These are phyloP conservation scores for Ondatra zibethicus DNA, from an alignment of 2,113 vertebrate genomes.

Conservation along the genomic window DNA sequence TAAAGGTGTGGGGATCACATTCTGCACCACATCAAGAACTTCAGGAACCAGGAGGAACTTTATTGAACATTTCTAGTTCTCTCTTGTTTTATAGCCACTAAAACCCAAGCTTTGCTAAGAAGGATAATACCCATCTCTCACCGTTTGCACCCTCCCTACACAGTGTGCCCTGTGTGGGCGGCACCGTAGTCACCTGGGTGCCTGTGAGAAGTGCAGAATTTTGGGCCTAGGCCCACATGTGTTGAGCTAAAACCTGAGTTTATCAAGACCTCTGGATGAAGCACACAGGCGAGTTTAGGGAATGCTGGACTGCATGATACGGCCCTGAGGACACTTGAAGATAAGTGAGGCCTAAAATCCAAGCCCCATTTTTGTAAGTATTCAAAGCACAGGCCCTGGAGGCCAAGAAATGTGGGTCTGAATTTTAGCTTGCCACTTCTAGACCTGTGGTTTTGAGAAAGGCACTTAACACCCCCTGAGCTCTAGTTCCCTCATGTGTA, in stretches of 20 bases:
- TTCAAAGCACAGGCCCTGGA: background rate
- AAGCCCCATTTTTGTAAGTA: background rate
- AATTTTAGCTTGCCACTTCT: constrained; percentile 38
- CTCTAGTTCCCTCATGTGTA: constrained; percentile 34
- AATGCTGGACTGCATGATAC: background rate
- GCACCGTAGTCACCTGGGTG: background rate
- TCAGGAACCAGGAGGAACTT: constrained; percentile 12
- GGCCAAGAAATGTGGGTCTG: constrained; percentile 24
- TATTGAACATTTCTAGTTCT: background rate
- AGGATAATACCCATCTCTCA: background rate
- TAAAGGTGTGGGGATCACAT: constrained; percentile 40
- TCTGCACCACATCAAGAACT: constrained; percentile 22
- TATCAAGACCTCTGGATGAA: constrained; percentile 13
- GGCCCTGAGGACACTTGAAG: constrained; percentile 6
- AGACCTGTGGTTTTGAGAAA: constrained; percentile 59
- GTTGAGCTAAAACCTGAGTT: constrained; percentile 41
- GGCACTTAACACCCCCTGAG: constrained; percentile 36
- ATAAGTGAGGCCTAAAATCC: constrained; percentile 13
- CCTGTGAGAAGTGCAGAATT: background rate
- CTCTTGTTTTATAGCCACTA: background rate
- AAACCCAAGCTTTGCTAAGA: background rate
- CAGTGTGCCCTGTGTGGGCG: background rate
- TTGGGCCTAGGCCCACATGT: background rate
- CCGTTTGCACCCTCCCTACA: background rate
- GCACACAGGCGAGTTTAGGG: background rate